Conservation (phyloP, 1,140 invertebrate species). For the Drosophila orena region DNA sequence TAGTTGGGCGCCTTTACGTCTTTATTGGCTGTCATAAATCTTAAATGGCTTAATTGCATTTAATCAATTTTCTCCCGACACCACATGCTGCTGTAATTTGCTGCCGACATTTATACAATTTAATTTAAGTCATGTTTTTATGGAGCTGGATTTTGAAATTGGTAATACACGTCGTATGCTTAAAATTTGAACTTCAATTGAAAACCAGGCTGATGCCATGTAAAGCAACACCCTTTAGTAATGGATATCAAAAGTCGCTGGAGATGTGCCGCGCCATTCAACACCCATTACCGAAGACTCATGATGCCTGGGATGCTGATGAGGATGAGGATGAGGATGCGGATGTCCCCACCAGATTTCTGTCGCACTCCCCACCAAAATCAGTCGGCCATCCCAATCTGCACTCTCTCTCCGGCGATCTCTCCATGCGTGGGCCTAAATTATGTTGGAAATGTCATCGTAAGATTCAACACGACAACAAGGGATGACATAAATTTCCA, state of each 20-base stretch:
- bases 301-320: conserved; percentile 27
- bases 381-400: conserved; percentile 9
- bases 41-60: conserved; percentile 33
- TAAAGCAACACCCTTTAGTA: not conserved
- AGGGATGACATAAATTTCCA: conserved; percentile 85
- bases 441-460: conserved; percentile 85
- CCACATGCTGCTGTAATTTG: conserved; percentile 5
- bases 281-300: conserved; percentile 55
- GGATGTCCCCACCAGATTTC: conserved; percentile 35
- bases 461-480: conserved; percentile 85
- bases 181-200: not conserved
- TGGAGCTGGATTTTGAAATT: not conserved
- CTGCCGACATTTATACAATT: conserved; percentile 6
- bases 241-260: conserved; percentile 22
- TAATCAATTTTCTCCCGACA: conserved; percentile 29
- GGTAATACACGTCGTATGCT: no score
- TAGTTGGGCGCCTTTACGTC: conserved; percentile 25
- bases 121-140: not conserved
- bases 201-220: not conserved
- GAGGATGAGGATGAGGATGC: conserved; percentile 50
- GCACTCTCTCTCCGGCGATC: conserved; percentile 29
- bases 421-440: conserved; percentile 84
- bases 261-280: conserved; percentile 34
- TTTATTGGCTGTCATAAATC: conserved; percentile 35
- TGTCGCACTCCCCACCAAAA: not conserved